Conservation (phyloP, 64 coral and sea anemone genomes). For the Pocillopora verrucosa region DNA sequence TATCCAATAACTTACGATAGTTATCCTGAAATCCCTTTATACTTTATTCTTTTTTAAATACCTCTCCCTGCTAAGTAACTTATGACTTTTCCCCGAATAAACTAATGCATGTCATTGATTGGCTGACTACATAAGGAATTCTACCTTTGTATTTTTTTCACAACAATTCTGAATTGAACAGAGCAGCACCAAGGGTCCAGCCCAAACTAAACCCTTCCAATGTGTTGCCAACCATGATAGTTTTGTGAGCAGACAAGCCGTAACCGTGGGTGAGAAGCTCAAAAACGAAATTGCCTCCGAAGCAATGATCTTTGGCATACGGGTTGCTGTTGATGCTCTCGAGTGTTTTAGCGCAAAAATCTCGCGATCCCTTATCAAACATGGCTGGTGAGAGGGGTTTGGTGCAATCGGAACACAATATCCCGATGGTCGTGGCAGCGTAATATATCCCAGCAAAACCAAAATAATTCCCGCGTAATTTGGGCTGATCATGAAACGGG, state of each 20-base stretch:
- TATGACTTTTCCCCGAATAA: no score
- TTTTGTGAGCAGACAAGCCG: not conserved
- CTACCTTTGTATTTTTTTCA: not conserved
- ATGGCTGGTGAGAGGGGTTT: not conserved
- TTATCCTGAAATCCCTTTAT: no score
- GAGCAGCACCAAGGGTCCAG: constrained; percentile 36
- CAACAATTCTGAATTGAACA: constrained; percentile 41
- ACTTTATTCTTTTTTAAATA: no score
- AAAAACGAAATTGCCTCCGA: constrained; percentile 29
- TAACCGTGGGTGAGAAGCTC: constrained; percentile 57
- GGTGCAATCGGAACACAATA: not conserved
- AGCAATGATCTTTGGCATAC: constrained; percentile 30
- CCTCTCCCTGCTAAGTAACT: no score
- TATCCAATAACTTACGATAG: no score
- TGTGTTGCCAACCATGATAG: not conserved
- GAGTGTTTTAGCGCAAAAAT: constrained; percentile 28
- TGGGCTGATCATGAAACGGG: constrained; percentile 34
- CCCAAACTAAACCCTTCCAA: constrained; percentile 28
- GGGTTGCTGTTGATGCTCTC: not conserved
- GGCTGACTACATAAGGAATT: no score
- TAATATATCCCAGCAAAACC: constrained; percentile 23
- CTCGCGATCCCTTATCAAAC: constrained; percentile 4
- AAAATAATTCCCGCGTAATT: constrained; percentile 16
- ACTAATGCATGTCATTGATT: no score
- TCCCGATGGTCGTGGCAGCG: not conserved